Base-by-base conservation (phyloP, 2,797 vertebrate genomes). In the Yasuhikotakia modesta region DNA sequence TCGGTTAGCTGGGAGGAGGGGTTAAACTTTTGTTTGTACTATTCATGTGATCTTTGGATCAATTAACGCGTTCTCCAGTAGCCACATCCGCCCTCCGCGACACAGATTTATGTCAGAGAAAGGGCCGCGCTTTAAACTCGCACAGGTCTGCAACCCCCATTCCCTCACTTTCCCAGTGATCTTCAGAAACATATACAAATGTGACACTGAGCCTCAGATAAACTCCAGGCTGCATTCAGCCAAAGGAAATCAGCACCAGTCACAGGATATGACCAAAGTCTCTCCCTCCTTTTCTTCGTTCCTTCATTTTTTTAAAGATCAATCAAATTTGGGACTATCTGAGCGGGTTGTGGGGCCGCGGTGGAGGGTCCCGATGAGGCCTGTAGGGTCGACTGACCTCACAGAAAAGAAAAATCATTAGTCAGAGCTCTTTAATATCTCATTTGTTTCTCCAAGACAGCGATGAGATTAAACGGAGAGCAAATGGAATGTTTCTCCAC, bases 261-360 rank as follows among this genome's bases (percentile, higher is more conserved):
- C 91, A 77, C 92, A 93, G 92, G 92, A 94, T 92, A 91, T 92
- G 90, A 93, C 92, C 90, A 88, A 91, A 90, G 85, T 87, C 89
- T 90, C 89, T 69, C 73, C 55, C 61, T 13, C 69, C 67, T 66
- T 64, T 70, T 69, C 24, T 70, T 70, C 69, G 0, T 58, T 73
- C 27, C 8, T 27, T 57, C 71, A 86, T 80, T 79, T 81, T 82
- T 77, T 86, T 55, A 46, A 85, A 91, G 90, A 92, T 93, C 91
- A 93, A 91, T 93, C 92, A 91, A 69, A 81, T 78, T 79, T 78
- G 55, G 32, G 12, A 63, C 65, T 87, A 87, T 84, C 73, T 63
- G 64, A 84, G 70, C 17, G 11, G 32, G 45, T 39, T 17, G 65
- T 63, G 57, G 45, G 65, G 63, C 22, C 19, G 22, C 35, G 66